Base-by-base conservation (phyloP, 1,140 invertebrate genomes). In the Hermatobates lingyangjiaoensis region DNA sequence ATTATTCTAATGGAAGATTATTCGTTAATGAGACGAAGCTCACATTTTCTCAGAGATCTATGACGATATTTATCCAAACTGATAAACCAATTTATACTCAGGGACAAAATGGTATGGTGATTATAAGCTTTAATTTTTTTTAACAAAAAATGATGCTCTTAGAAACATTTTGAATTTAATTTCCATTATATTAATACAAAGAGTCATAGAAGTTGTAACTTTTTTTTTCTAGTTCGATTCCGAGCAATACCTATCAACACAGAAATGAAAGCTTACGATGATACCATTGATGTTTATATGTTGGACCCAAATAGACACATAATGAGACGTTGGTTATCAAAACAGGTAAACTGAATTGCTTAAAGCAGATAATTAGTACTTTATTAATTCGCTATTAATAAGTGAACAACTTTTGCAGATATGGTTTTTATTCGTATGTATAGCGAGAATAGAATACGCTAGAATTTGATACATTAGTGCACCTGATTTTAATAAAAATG, bases 31-130 rank as follows among this genome's bases (percentile, higher is more conserved):
- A 88, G 62, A 87, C 85, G 0, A 64, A 73, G 52, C 66, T 93
- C 12, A 69, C 70, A 10, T 92, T 91, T 61, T 88, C 83, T 0
- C 81, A 84, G 59, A 67, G 86, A n/a, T 89, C 87, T 5, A 89
- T 92, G 83, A 90, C 91, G 0, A 87, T 96, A 55, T 90, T 96
- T 58, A 83, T 97, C 57, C 91, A 95, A 67, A 81, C 88, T 50
- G 89, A 97, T 62, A 94, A 94, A 63, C 90, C 91, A 0, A 76
- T 94, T 0, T 97, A 96, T 61, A 94, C 83, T 75, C 91, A 94
- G 66, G 81, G 87, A 1, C 84, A 95, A 64, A 87, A 75, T 30
- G 79, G 82, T 84, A 66, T 61, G 61, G 23, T 14, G 14, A 27
- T 28, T 40, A 24, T n/a, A 39, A 39, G 28, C 45, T 47, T 15